phyloP scores from a whole-genome alignment of 2,888 invertebrate genomes.

The Rhogogaster chlorosoma region DNA sequence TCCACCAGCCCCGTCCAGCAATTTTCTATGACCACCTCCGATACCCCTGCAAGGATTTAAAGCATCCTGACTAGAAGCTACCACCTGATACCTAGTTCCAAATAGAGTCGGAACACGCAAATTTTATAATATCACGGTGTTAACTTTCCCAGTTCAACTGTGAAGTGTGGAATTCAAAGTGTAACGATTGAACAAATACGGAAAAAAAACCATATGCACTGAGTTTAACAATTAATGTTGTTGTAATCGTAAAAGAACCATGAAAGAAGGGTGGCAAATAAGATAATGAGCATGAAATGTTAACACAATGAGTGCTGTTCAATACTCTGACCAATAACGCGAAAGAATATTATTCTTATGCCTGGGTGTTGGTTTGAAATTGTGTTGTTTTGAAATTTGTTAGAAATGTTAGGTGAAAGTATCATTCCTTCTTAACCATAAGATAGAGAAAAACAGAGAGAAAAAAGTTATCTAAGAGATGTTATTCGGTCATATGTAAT shows the following conservation, averaged over 20 bases:
- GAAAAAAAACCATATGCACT: not conserved
- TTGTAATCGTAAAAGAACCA: not conserved
- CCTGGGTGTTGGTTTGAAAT: not conserved
- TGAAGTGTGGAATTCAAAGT: not conserved
- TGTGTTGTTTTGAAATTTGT: not conserved
- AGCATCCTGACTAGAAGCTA: conserved; percentile 68
- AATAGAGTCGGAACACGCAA: conserved; percentile 20
- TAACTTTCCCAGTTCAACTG: not conserved
- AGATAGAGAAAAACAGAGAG: not conserved
- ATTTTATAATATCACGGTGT: conserved; percentile 10
- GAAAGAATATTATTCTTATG: not conserved
- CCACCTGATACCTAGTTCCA: conserved; percentile 48
- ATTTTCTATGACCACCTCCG: conserved; percentile 79
- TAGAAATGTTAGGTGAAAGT: not conserved
- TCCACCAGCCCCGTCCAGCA: conserved; percentile 78
- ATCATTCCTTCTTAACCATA: not conserved
- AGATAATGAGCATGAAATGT: not conserved
- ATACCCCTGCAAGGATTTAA: conserved; percentile 78
- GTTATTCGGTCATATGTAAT: not conserved
- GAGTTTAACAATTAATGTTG: not conserved
- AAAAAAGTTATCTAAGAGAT: not conserved
- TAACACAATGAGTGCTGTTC: not conserved
- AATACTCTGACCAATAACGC: not conserved
- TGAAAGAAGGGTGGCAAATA: not conserved
- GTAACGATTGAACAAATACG: not conserved